phyloP scores from a whole-genome alignment of 2,113 vertebrate species.

The Kryptolebias marmoratus region DNA sequence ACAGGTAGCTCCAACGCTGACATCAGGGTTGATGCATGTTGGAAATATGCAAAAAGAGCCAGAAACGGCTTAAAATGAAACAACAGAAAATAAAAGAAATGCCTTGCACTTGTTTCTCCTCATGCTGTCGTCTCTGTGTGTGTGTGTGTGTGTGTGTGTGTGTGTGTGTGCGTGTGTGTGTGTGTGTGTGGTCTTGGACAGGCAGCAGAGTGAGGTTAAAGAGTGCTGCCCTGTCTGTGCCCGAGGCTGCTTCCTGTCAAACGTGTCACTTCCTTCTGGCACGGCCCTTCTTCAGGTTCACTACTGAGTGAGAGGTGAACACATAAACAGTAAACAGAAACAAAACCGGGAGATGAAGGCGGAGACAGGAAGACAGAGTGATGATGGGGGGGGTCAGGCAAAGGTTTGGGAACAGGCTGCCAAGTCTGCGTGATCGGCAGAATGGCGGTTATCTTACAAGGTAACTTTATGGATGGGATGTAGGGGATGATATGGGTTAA shows the following conservation, averaged over 20 bases:
- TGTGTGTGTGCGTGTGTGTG: neutral
- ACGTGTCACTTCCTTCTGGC: constrained; percentile 13
- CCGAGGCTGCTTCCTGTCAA: constrained; percentile 48
- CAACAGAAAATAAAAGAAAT: too few relatives aligned
- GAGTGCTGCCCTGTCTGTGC: constrained; percentile 33
- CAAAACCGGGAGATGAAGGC: constrained; percentile 7
- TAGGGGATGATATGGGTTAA: neutral
- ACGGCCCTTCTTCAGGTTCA: constrained; percentile 17
- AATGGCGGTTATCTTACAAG: neutral
- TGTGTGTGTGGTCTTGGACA: constrained; percentile 13
- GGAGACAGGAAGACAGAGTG: neutral
- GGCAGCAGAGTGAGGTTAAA: constrained; percentile 34
- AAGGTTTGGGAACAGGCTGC: constrained; percentile 4
- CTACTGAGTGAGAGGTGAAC: constrained; percentile 30
- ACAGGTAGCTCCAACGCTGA: neutral
- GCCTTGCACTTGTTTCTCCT: too few relatives aligned
- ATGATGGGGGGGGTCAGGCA: constrained; percentile 24
- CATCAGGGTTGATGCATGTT: neutral
- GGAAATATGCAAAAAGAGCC: too few relatives aligned
- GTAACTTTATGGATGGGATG: neutral
- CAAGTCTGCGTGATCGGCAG: neutral
- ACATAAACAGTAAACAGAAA: constrained; percentile 4
- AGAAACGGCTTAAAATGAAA: too few relatives aligned
- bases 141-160: too few relatives aligned
- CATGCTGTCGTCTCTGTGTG: too few relatives aligned